These are phyloP conservation scores for Ictidomys tridecemlineatus DNA, from an alignment of 2,113 vertebrate species.

Conservation along the genomic window DNA sequence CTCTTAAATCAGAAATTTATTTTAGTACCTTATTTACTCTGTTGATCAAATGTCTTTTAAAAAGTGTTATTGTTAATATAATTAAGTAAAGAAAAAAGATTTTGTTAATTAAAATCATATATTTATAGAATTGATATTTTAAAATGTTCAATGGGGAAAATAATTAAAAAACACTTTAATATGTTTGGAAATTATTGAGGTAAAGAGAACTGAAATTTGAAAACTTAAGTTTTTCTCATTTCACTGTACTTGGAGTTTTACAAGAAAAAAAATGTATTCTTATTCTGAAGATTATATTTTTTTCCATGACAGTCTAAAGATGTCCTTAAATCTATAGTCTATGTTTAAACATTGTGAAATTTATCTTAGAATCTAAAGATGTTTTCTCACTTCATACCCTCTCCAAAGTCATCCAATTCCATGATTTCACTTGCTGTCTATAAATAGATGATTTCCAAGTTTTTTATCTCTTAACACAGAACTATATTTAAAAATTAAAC, in stretches of 20 bases:
- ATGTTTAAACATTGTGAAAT: background rate
- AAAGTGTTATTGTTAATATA: background rate
- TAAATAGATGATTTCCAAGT: slow-evolving; percentile 4
- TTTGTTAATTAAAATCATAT: background rate
- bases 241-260: background rate
- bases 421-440: background rate
- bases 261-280: background rate
- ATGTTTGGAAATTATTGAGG: background rate
- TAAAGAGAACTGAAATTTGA: background rate
- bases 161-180: background rate
- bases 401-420: background rate
- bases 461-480: slow-evolving; percentile 17
- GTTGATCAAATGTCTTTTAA: background rate
- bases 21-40: background rate
- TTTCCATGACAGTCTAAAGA: background rate
- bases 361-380: background rate
- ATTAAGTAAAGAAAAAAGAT: background rate
- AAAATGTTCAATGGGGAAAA: background rate
- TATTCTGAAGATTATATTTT: background rate
- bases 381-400: background rate
- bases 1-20: background rate
- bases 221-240: background rate
- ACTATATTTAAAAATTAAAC: background rate
- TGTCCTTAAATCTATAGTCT: background rate
- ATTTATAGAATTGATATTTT: slow-evolving; percentile 2